These are phyloP conservation scores for Nomia melanderi DNA, from an alignment of 1,140 invertebrate species.

Conservation along the genomic window DNA sequence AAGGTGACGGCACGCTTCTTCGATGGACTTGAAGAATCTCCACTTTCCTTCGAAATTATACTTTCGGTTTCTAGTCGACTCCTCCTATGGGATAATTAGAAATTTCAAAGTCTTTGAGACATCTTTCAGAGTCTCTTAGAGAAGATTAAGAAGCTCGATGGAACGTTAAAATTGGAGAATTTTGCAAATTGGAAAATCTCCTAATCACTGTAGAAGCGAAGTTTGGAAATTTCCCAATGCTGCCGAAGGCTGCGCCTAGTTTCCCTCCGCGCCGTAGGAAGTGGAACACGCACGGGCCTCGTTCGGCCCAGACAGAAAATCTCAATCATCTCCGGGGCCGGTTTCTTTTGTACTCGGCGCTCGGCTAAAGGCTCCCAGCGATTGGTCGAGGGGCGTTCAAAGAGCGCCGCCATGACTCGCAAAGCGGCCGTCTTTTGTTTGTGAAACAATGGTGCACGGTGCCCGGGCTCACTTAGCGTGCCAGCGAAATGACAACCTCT, in stretches of 20 bases:
- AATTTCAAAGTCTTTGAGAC: no score
- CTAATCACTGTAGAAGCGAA: no score
- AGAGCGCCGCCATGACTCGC: slow-evolving; percentile 80
- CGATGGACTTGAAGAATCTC: no score
- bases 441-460: slow-evolving; percentile 74
- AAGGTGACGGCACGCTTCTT: no score
- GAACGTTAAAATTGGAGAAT: no score
- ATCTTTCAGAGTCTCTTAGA: no score
- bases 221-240: background rate
- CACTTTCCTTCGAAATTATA: no score
- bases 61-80: no score
- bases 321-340: slow-evolving; percentile 72
- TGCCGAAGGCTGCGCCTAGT: background rate
- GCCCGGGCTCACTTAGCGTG: slow-evolving; percentile 70
- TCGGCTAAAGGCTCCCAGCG: slow-evolving; percentile 71
- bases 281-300: background rate
- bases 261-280: background rate
- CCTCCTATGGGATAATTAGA: no score
- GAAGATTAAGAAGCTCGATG: no score
- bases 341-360: slow-evolving; percentile 73
- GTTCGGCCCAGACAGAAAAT: slow-evolving; percentile 66
- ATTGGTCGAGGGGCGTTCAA: slow-evolving; percentile 80
- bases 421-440: slow-evolving; percentile 73
- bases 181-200: no score
- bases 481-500: slow-evolving; percentile 67